Evolutionary conservation across 2,797 vertebrate species (phyloP).

Genomic region (Lophotriccus pileatus): DNA sequence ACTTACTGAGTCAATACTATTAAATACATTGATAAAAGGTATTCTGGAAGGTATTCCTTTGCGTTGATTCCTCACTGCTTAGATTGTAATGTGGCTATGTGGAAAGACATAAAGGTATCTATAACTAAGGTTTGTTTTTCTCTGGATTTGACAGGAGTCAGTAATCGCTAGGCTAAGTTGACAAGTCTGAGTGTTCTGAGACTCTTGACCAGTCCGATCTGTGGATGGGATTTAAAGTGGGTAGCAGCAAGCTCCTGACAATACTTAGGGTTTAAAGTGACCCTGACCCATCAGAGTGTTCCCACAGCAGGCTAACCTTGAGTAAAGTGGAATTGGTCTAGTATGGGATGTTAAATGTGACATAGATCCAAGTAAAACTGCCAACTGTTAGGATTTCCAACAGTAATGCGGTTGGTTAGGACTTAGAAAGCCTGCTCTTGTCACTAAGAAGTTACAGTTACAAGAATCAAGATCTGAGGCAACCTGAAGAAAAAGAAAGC

Average conservation of each 20-base stretch:
- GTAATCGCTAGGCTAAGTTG: neutral
- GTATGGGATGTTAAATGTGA: neutral
- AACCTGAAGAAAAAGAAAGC: neutral
- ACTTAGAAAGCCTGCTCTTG: neutral
- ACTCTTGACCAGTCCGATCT: neutral
- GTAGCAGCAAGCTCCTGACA: neutral
- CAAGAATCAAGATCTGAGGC: neutral
- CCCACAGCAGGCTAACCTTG: neutral
- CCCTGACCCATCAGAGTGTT: neutral
- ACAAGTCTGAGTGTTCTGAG: neutral
- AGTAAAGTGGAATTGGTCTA: neutral
- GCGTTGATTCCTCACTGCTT: neutral
- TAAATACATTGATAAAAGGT: neutral
- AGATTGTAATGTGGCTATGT: neutral
- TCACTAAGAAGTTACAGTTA: neutral
- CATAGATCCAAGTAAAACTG: neutral
- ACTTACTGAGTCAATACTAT: neutral
- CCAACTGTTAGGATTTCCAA: neutral
- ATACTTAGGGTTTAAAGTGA: neutral
- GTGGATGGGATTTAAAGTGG: neutral
- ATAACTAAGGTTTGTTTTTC: neutral
- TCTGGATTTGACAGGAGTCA: neutral
- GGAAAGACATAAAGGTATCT: neutral
- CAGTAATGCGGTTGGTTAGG: fast-evolving
- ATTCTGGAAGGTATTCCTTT: neutral